Evolutionary conservation across 2,113 vertebrate species (phyloP).

Genomic region (Brachyistius frenatus): DNA sequence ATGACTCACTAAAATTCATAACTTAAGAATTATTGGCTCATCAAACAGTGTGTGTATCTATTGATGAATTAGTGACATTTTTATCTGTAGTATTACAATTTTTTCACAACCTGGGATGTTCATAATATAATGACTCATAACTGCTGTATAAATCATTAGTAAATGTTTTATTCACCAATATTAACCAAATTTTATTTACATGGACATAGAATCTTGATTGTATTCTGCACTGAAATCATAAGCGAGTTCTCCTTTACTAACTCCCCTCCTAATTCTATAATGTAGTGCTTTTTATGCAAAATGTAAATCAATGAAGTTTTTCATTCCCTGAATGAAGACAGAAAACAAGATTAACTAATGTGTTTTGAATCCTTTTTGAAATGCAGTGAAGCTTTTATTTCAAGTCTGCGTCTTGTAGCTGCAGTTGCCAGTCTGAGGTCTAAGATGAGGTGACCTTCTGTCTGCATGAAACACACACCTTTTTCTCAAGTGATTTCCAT

Average conservation of each 20-base stretch:
- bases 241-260: too few relatives aligned
- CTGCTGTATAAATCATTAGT: not conserved
- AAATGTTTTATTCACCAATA: not conserved
- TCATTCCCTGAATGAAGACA: constrained; percentile 8
- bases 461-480: constrained; percentile 44
- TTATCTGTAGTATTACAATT: too few relatives aligned
- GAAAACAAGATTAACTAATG: constrained; percentile 45
- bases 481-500: constrained; percentile 60
- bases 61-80: too few relatives aligned
- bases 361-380: constrained; percentile 50
- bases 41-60: too few relatives aligned
- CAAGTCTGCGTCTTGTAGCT: constrained; percentile 36
- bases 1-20: too few relatives aligned
- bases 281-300: not conserved
- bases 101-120: not conserved
- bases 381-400: constrained; percentile 30
- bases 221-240: too few relatives aligned
- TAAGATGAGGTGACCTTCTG: constrained; percentile 39
- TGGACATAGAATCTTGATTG: too few relatives aligned
- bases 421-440: constrained; percentile 37
- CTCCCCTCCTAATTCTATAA: not conserved
- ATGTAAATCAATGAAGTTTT: not conserved
- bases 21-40: too few relatives aligned
- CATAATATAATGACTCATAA: not conserved
- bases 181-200: not conserved